phyloP scores from a whole-genome alignment of 2,888 invertebrate species.

The Punctoribates punctum region DNA sequence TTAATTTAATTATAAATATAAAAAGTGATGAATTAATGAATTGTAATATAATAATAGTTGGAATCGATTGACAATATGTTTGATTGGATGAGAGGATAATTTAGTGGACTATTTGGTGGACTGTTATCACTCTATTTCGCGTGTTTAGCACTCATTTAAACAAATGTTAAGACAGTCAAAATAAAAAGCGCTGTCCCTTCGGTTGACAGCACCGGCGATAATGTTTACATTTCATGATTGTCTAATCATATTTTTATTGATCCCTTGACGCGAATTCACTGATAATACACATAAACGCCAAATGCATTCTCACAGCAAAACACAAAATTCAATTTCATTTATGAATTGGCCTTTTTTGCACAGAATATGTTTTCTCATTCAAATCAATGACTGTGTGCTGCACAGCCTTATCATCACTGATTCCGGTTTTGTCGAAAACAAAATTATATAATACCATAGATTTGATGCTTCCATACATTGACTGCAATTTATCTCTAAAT shows the following conservation, averaged over 20 bases:
- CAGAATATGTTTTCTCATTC: background rate
- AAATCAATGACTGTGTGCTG: no score
- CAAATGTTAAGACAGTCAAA: conserved; percentile 7
- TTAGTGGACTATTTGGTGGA: background rate
- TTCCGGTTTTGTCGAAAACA: background rate
- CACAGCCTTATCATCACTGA: background rate
- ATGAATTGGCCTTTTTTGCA: background rate
- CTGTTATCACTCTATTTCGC: conserved; percentile 30
- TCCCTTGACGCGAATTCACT: background rate
- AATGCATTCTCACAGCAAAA: background rate
- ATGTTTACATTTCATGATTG: conserved; percentile 37
- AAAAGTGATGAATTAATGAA: background rate
- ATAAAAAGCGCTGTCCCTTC: conserved; percentile 11
- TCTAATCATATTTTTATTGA: conserved; percentile 35
- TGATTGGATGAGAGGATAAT: background rate
- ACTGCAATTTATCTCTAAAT: background rate
- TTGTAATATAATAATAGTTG: conserved; percentile 4
- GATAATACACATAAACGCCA: background rate
- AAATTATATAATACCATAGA: no score
- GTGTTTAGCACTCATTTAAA: conserved; percentile 19
- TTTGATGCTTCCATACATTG: background rate
- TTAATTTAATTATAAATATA: no score
- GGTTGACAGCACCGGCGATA: conserved; percentile 10
- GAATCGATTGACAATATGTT: conserved; percentile 22
- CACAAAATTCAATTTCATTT: background rate